These are phyloP conservation scores for Pristionchus mayeri DNA, from an alignment of 2,888 invertebrate species.

Conservation along the genomic window DNA sequence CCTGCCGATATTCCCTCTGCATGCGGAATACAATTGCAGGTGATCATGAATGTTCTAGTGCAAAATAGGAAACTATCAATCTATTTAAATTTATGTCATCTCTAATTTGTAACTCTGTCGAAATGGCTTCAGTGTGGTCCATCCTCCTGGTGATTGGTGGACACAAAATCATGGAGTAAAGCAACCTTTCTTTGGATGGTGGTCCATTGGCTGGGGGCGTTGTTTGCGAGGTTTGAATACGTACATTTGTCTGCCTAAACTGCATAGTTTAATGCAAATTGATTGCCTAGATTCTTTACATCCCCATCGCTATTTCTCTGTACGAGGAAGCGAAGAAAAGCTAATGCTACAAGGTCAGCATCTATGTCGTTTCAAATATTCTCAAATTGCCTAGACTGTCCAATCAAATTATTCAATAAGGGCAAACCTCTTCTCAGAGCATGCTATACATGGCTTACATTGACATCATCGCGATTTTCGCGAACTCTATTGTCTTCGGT, in stretches of 20 bases:
- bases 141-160: slow-evolving; percentile 4
- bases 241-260: too few relatives aligned
- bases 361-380: too few relatives aligned
- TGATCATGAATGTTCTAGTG: too few relatives aligned
- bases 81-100: too few relatives aligned
- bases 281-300: background rate
- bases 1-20: too few relatives aligned
- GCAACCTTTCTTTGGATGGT: background rate
- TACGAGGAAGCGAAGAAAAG: background rate
- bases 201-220: background rate
- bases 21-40: too few relatives aligned
- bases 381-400: too few relatives aligned
- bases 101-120: too few relatives aligned
- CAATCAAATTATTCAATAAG: too few relatives aligned
- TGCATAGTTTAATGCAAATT: too few relatives aligned
- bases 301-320: background rate
- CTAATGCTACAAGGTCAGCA: slow-evolving; percentile 7
- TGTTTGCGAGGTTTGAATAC: background rate
- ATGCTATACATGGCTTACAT: background rate
- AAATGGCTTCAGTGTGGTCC: slow-evolving; percentile 24
- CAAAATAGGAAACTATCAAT: too few relatives aligned
- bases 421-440: too few relatives aligned
- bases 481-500: background rate
- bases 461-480: background rate
- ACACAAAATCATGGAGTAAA: background rate